Base-by-base conservation (phyloP, 2,797 vertebrate genomes). In the Gymnopithys bicolor region DNA sequence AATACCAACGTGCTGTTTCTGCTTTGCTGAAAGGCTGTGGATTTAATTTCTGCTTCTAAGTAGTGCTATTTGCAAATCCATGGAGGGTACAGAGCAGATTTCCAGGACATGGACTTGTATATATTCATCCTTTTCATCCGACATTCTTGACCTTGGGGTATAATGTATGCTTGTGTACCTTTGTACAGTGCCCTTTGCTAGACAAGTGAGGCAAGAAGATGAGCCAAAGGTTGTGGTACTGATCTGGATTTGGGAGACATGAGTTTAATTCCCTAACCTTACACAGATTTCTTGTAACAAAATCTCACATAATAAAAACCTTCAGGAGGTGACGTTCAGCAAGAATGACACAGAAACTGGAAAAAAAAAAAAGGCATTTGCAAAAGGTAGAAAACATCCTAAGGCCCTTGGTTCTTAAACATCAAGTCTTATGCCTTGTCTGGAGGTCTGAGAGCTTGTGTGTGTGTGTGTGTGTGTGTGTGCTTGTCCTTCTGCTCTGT, bases 401-500 rank as follows among this genome's bases (percentile, higher is more conserved):
- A 87, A 96, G 96, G 95, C 92, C 32, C 82, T 87, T 95, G 84
- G 94, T 97, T 98, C 98, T 98, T 98, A 97, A 98, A 97, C 45
- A 53, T 83, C 91, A 96, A 97, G 96, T 94, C 93, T 90, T 97
- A 94, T 93, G 94, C 70, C 87, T 89, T 94, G 89, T 97, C 97
- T 86, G 73, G 93, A 96, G 96, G 94, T 97, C 96, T 95, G 94
- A 95, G 97, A 97, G 96, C 91, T 59, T 85, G 83, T 92, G 95
- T 93, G 90, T 78, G 89, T 78, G 41, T 43, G 7, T 41, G 41
- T 41, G 41, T 85, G 83, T 92, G 19, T 53, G 91, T 79, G 67
- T 52, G 7, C 95, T 94, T 97, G 97, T 94, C 96, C 85, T 94
- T 80, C 84, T 90, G 95, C 69, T 96, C 96, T 91, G 62, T 39